Percentiles rank a stretch among this genome's conserved stretches.
Evolutionary conservation across 1,140 invertebrate species (phyloP).

Genomic region (Coelopa frigida): DNA sequence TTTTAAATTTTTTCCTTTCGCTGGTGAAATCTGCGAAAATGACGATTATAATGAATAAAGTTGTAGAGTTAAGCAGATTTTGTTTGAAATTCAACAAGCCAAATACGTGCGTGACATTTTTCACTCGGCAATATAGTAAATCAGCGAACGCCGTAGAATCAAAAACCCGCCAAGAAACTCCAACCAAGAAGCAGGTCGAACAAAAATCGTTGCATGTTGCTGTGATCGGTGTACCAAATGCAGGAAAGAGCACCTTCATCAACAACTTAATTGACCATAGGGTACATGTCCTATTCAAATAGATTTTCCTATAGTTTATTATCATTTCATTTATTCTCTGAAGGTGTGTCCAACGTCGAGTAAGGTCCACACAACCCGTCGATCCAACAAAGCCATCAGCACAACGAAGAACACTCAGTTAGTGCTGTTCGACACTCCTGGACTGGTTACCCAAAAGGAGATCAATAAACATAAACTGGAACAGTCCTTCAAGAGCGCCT

Average conservation of each 20-base stretch:
- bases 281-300: slow-evolving; percentile 47
- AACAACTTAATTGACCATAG: slow-evolving; percentile 75
- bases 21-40: too few species aligned
- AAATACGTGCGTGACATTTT: too few species aligned
- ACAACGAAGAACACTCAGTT: slow-evolving; percentile 72
- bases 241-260: slow-evolving; percentile 89
- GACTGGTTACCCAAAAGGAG: slow-evolving; percentile 61
- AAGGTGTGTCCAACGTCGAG: slow-evolving; percentile 79
- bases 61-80: background rate
- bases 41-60: slow-evolving; percentile 1
- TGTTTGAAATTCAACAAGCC: slow-evolving; percentile 1
- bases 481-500: slow-evolving; percentile 57
- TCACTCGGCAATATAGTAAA: too few species aligned
- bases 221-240: slow-evolving; percentile 84
- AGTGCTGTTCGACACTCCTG: slow-evolving; percentile 82
- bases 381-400: slow-evolving; percentile 63
- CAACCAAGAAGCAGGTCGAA: background rate
- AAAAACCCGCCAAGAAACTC: too few species aligned
- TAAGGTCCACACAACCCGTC: slow-evolving; percentile 85
- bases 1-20: too few species aligned
- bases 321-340: slow-evolving; percentile 26
- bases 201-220: slow-evolving; percentile 69
- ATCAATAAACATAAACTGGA: slow-evolving; percentile 61
- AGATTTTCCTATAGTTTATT: background rate
- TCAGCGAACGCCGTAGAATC: too few species aligned